Conservation (phyloP, 2,113 vertebrate species). For the Hydrochoerus hydrochaeris region DNA sequence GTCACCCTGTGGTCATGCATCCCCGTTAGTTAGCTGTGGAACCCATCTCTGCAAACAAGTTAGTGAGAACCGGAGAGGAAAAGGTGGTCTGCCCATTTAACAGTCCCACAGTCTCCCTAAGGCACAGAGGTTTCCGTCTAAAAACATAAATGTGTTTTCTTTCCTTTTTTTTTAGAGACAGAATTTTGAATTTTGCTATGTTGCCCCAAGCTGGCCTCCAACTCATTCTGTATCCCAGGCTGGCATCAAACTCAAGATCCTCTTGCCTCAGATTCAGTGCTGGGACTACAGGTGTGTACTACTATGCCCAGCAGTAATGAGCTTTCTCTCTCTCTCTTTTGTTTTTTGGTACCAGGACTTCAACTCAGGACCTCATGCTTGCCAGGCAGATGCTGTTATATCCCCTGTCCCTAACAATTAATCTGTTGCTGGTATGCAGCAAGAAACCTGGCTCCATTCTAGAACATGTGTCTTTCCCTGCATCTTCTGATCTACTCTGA, state of each 20-base stretch:
- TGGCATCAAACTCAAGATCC: background rate
- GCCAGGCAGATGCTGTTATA: too few species aligned
- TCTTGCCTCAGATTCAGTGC: background rate
- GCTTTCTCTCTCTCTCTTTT: too few species aligned
- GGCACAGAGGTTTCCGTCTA: background rate
- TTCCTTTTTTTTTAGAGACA: background rate
- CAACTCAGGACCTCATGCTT: too few species aligned
- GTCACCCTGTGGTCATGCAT: background rate
- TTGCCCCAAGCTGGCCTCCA: background rate
- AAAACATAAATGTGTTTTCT: background rate
- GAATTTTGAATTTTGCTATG: background rate
- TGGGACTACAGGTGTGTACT: background rate
- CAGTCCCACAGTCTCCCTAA: background rate
- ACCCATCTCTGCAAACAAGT: background rate
- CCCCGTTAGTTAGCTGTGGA: background rate
- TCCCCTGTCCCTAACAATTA: background rate
- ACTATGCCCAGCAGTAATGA: background rate
- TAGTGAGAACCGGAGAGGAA: background rate
- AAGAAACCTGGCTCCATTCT: background rate
- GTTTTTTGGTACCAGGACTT: too few species aligned
- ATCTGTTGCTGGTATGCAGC: background rate
- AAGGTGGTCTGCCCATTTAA: background rate
- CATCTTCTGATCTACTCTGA: background rate
- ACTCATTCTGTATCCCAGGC: background rate
- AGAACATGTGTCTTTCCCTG: background rate